Conservation (phyloP, 2,888 invertebrate species). For the Chouioia cunea region DNA sequence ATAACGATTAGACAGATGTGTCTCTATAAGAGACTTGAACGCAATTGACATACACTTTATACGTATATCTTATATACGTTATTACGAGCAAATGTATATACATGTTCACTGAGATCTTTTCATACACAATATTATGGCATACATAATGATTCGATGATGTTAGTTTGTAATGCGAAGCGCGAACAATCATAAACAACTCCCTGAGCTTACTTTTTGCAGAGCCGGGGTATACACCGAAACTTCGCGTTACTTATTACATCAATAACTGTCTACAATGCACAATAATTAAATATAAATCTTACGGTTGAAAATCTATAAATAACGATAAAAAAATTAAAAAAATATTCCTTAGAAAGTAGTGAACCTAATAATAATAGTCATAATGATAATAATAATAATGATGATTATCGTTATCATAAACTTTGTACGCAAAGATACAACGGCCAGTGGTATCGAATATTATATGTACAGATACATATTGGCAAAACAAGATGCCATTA, state of each 20-base stretch:
- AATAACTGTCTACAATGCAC: background rate
- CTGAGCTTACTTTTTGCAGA: background rate
- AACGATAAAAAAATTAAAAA: background rate
- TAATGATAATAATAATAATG: constrained; percentile 43
- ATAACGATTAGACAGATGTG: constrained; percentile 54
- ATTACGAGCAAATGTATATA: constrained; percentile 27
- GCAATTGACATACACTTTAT: constrained; percentile 28
- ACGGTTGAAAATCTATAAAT: too few species aligned
- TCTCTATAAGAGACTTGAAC: constrained; percentile 56
- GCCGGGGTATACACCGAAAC: constrained; percentile 15
- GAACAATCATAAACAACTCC: background rate
- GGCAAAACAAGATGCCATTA: constrained; percentile 47
- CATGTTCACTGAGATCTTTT: constrained; percentile 52
- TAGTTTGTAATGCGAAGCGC: constrained; percentile 3
- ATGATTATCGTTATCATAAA: constrained; percentile 18
- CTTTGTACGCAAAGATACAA: constrained; percentile 41
- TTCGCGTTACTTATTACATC: background rate
- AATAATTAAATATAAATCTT: background rate
- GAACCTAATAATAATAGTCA: constrained; percentile 35
- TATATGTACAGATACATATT: constrained; percentile 51
- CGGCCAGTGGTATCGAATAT: constrained; percentile 49
- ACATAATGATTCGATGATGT: constrained; percentile 11
- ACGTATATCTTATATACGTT: constrained; percentile 37
- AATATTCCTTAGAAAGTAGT: constrained; percentile 37
- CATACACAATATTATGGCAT: constrained; percentile 39